phyloP scores from a whole-genome alignment of 2,888 invertebrate species.

The Linyphia triangularis region DNA sequence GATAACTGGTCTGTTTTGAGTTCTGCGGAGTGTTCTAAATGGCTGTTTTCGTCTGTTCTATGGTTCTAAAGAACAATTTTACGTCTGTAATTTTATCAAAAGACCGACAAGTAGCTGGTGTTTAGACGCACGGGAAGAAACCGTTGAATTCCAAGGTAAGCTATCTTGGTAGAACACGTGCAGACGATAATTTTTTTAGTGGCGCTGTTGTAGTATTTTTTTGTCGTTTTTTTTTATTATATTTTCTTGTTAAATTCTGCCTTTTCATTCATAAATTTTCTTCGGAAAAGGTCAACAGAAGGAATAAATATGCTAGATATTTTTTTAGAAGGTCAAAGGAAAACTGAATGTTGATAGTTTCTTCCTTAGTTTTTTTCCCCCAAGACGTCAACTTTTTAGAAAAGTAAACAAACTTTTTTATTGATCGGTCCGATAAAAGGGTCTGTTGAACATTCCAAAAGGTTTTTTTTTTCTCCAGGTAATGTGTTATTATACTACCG shows the following conservation, averaged over 20 bases:
- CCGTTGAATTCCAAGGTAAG: conserved; percentile 36
- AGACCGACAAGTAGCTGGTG: background rate
- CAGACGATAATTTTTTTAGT: conserved; percentile 48
- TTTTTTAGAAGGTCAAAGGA: background rate
- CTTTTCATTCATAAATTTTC: conserved; percentile 37
- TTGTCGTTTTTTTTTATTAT: conserved; percentile 17
- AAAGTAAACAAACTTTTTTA: conserved; percentile 44
- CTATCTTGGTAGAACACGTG: conserved; percentile 39
- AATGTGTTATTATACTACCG: background rate
- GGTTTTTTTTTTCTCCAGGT: background rate
- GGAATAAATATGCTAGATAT: background rate
- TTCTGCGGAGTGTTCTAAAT: conserved; percentile 22
- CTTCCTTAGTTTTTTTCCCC: background rate
- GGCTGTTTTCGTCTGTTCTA: background rate
- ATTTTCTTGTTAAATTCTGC: background rate
- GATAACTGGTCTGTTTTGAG: conserved; percentile 15
- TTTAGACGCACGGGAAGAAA: conserved; percentile 4
- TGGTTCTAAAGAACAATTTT: background rate
- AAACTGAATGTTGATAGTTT: background rate
- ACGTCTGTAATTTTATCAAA: background rate
- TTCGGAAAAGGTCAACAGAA: background rate
- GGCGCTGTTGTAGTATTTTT: conserved; percentile 67
- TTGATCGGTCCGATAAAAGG: background rate
- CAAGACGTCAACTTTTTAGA: conserved; percentile 12
- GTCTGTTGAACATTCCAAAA: background rate